Evolutionary conservation across 2,113 vertebrate species (phyloP), one percentile per base, ranked within the genome.

Genomic region (Centropus bengalensis): DNA sequence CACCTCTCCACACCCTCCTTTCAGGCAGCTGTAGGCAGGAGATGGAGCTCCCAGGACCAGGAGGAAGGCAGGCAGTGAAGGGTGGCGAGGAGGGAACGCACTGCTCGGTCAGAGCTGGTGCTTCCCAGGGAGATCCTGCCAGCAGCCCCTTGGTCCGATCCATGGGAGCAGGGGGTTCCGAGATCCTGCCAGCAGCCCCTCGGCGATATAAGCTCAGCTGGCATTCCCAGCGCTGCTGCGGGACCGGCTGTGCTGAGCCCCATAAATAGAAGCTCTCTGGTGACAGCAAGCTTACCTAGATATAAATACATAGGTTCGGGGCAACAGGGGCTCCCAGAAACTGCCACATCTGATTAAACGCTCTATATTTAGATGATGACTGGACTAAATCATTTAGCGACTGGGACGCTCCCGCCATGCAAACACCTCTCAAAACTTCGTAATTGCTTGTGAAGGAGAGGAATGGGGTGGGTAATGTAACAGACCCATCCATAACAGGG

Each of bases 291-390:
- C 52, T 40, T 70, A 38, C 71, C 68, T 83, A n/a, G 64, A 89
- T 94, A 86, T 88, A 93, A 87, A 93, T 93, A 91, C 85, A 60
- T 12, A 3, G 21, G 54, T 20, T 49, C 59, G 10, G 68, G 38
- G 38, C 21, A 60, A 70, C 40, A 4, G 74, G 91, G 81, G 45
- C n/a, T 67, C 81, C 55, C 26, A 30, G n/a, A 40, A 91, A 30
- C 67, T 32, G 54, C 51, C 21, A 7, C 71, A 7, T 54, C 82
- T 88, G 90, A 91, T 86, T 81, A 90, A 86, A 38, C 6, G 56
- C 18, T 45, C 87, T 96, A 86, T 93, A 70, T 92, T 91, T 91
- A 85, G 82, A 38, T 8, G 47, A 12, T 89, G 93, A 91, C 92
- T 26, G 40, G 91, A 77, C 27, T 7, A 42, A 74, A 69, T 64